phyloP scores from a whole-genome alignment of 2,797 vertebrate genomes.

The Tinamus major region DNA sequence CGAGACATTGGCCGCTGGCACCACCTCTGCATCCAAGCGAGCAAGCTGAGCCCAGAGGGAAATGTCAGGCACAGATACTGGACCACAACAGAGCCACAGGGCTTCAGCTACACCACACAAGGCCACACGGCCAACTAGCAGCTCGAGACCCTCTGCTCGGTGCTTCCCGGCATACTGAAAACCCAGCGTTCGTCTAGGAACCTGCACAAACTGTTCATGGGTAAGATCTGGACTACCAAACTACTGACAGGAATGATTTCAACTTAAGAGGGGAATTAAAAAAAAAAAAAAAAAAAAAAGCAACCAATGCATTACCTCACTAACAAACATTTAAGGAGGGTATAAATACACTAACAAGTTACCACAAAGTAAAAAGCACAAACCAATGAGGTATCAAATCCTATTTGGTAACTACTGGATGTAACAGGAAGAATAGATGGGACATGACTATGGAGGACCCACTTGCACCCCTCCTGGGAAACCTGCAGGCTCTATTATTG shows the following conservation, averaged over 20 bases:
- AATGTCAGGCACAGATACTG: not conserved
- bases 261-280: not conserved
- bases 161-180: not conserved
- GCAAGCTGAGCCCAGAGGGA: not conserved
- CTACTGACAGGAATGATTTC: not conserved
- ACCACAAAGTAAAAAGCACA: rapidly evolving
- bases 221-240: not conserved
- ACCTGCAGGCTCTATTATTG: no score
- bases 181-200: rapidly evolving
- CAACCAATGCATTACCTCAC: not conserved
- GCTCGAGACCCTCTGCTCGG: not conserved
- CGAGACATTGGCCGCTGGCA: not conserved
- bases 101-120: not conserved
- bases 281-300: not conserved
- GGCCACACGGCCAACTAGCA: not conserved
- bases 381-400: not conserved
- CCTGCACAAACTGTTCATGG: not conserved
- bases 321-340: not conserved
- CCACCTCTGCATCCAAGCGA: not conserved
- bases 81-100: not conserved
- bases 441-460: no score
- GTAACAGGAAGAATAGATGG: no score
- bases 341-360: not conserved
- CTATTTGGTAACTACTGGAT: not conserved
- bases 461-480: no score